phyloP scores from a whole-genome alignment of 2,113 vertebrate genomes.

The Halichoerus grypus region DNA sequence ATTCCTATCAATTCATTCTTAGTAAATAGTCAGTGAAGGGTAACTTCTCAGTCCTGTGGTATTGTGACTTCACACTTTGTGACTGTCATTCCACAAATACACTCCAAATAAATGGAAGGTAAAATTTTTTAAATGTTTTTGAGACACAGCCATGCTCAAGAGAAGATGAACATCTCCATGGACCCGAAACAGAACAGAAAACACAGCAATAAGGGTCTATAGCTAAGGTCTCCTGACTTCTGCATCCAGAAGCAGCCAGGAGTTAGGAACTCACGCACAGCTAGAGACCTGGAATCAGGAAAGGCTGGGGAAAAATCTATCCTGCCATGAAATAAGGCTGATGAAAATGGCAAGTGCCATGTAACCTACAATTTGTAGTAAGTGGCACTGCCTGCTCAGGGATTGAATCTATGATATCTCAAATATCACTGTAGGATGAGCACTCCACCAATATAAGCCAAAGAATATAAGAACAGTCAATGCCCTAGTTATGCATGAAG shows the following conservation, averaged over 20 bases:
- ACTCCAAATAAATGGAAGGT: not conserved
- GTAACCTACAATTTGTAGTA: not conserved
- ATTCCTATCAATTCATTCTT: not conserved
- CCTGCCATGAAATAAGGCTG: not conserved
- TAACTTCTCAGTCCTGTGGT: not conserved
- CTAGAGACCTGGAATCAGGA: not conserved
- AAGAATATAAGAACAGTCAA: not conserved
- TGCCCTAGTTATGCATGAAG: not conserved
- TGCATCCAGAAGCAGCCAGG: not conserved
- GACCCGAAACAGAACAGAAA: not conserved
- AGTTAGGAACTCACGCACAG: not conserved
- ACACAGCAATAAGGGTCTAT: no score
- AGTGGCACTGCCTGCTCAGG: not conserved
- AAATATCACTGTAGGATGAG: not conserved
- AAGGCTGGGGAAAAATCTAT: not conserved
- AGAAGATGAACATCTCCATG: not conserved
- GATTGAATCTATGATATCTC: not conserved
- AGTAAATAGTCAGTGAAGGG: not conserved
- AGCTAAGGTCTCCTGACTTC: not conserved
- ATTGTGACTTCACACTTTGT: not conserved
- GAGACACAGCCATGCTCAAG: not conserved
- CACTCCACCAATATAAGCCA: no score
- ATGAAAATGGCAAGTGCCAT: fast-evolving
- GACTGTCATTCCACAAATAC: not conserved
- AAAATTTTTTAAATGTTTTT: not conserved